These are phyloP conservation scores for Drosophila acutilabella DNA, from an alignment of 2,888 invertebrate species.

Conservation along the genomic window DNA sequence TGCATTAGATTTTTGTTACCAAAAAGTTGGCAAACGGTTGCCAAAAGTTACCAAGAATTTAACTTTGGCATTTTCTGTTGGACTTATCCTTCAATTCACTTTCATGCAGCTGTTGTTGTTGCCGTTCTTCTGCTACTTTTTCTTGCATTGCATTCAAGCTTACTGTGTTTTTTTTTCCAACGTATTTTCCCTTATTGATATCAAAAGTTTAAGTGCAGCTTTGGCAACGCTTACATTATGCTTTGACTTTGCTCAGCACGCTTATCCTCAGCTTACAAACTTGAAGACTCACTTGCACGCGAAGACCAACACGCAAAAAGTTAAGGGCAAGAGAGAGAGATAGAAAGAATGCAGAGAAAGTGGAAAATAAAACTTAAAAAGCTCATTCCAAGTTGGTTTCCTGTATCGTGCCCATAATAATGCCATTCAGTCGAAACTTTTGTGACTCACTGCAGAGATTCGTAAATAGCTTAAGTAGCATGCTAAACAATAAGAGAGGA, in stretches of 20 bases:
- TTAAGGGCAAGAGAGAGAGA: background rate
- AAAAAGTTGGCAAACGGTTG: constrained; percentile 46
- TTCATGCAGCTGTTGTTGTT: constrained; percentile 39
- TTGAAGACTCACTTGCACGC: constrained; percentile 36
- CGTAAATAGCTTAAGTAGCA: constrained; percentile 49
- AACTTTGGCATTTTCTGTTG: constrained; percentile 20
- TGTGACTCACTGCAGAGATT: constrained; percentile 33
- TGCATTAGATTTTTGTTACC: constrained; percentile 72
- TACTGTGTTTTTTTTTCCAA: constrained; percentile 33
- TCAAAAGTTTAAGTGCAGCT: constrained; percentile 80
- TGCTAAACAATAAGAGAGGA: constrained; percentile 32
- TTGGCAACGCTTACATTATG: constrained; percentile 76
- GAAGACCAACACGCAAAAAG: constrained; percentile 25
- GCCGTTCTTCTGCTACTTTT: constrained; percentile 21
- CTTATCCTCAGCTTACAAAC: constrained; percentile 71
- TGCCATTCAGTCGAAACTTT: constrained; percentile 41
- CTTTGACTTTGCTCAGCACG: constrained; percentile 63
- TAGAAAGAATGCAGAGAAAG: background rate
- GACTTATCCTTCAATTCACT: constrained; percentile 47
- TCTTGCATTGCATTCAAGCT: constrained; percentile 47
- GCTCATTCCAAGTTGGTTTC: constrained; percentile 24
- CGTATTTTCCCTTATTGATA: constrained; percentile 69
- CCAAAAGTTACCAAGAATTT: constrained; percentile 44
- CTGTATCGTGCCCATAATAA: constrained; percentile 26
- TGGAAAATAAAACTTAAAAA: constrained; percentile 24